Base-by-base conservation (phyloP, 2,797 vertebrate species). In the Molothrus ater region DNA sequence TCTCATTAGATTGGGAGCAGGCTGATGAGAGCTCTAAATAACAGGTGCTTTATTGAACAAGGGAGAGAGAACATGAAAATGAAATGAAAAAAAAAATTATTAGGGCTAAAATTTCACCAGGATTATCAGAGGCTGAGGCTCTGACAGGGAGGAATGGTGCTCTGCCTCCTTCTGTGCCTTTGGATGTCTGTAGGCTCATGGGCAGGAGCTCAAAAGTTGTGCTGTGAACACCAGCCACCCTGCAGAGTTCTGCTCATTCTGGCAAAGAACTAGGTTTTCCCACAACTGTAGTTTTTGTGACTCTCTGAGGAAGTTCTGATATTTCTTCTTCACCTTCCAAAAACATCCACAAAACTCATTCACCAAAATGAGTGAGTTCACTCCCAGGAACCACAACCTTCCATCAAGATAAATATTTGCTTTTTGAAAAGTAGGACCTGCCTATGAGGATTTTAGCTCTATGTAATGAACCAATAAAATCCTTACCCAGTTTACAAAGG, bases 21-120 rank as follows among this genome's bases (percentile, higher is more conserved):
- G 88, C 42, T 95, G 94, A 95, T 93, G 93, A 95, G 82, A 81
- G 51, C 80, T 88, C 94, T 84, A 90, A 93, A 95, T 95, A 96
- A 95, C 93, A 96, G 88, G 95, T 92, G 80, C 73, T 94, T 92
- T 74, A 72, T 83, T 95, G 88, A 96, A 90, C 57, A 80, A 74
- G 82, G 54, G 54, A 78, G 47, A 76, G 15, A 56, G 31, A 91
- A 84, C 31, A 48, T 31, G 50, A 90, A 53, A 92, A 91, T 50
- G 3, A 70, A 94, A 83, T 28, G 14, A 31, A 61, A 83, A 40
- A 61, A 47, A 28, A 32, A 38, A 54, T 11, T 3, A 63, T 83
- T 72, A 86, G 50, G 63, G 66, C 13, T 83, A 29, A 57, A 83
- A 29, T 80, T 86, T 86, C 36, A 25, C 13, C 14, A n/a, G 8